Evolutionary conservation across 2,797 vertebrate species (phyloP), one percentile per base, ranked within the genome.

Genomic region (Zalophus californianus): DNA sequence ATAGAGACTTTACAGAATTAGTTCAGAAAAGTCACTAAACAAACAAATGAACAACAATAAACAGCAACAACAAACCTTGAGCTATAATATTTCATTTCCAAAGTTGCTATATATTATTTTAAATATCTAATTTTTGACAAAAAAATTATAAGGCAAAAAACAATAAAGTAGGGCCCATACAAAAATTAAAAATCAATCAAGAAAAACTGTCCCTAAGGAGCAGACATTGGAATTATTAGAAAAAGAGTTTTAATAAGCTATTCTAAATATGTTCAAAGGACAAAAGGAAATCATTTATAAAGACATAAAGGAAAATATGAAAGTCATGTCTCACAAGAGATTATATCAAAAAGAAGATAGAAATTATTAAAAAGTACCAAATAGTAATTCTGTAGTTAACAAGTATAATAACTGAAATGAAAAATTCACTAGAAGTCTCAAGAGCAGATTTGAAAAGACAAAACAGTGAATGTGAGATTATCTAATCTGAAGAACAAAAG

Each of bases 221-320:
- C 21, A 58, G 35, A 86, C 29, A 86, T 13, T 86, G 15, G 15
- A 93, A 10, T 35, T 60, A 85, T 11, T 80, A 87, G 50, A 60
- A 58, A 93, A 87, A 72, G n/a, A 52, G 7, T 62, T 82, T 73
- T 23, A 66, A 54, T 77, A 21, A 66, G 60, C 35, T 86, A 44
- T 80, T 80, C 23, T 60, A 93, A 70, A 87, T 35, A 60, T 29
- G 8, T 87, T 79, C 73, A 79, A 93, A 79, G 44, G 29, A 66
- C 48, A 64, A 54, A 58, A 92, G n/a, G 1, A 85, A 75, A 62
- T 64, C 32, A 85, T 68, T 86, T 77, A 54, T 78, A 78, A 78
- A 86, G 21, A 78, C 60, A 66, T 68, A 78, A 86, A 64, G 60
- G 27, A 56, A 93, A 93, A 48, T 78, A 93, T 68, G 58, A 86